Evolutionary conservation across 1,140 invertebrate genomes (phyloP).

Genomic region (Leucophenga varia): DNA sequence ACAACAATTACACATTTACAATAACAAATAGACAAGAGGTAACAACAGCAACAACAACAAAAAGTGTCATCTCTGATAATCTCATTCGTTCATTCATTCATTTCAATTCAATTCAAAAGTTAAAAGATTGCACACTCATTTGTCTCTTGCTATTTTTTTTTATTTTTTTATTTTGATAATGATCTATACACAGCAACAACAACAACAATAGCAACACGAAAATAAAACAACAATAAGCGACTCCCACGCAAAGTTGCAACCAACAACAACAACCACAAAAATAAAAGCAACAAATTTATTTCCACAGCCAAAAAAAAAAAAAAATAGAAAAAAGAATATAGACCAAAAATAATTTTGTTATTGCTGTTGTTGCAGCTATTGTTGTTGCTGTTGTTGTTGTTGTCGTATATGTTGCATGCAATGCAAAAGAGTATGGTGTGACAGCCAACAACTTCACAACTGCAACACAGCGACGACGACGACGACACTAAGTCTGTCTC

Average conservation of each 20-base stretch:
- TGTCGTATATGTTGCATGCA: not conserved
- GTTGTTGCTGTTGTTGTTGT: constrained; percentile 3
- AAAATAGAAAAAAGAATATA: not conserved
- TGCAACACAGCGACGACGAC: too few relatives aligned
- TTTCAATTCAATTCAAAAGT: too few relatives aligned
- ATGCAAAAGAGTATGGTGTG: too few relatives aligned
- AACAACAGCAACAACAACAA: constrained; percentile 10
- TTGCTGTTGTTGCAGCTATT: not conserved
- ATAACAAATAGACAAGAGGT: too few relatives aligned
- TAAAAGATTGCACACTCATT: constrained; percentile 52
- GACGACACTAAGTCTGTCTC: too few relatives aligned
- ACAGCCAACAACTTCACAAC: too few relatives aligned
- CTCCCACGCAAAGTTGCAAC: constrained; percentile 46
- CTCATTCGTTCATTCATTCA: constrained; percentile 37
- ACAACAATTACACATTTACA: constrained; percentile 5
- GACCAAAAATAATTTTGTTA: too few relatives aligned
- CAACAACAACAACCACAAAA: constrained; percentile 31
- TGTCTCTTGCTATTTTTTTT: too few relatives aligned
- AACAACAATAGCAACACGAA: constrained; percentile 1
- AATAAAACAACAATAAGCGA: constrained; percentile 18
- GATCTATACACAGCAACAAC: constrained; percentile 25
- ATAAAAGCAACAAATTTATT: constrained; percentile 25
- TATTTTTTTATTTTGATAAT: too few relatives aligned
- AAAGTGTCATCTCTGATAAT: constrained; percentile 46
- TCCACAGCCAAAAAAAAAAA: constrained; percentile 20